A percentile compares a stretch with the other conserved stretches of the same genome.
phyloP scores from a whole-genome alignment of 2,888 invertebrate genomes.

The Lymantria monacha region DNA sequence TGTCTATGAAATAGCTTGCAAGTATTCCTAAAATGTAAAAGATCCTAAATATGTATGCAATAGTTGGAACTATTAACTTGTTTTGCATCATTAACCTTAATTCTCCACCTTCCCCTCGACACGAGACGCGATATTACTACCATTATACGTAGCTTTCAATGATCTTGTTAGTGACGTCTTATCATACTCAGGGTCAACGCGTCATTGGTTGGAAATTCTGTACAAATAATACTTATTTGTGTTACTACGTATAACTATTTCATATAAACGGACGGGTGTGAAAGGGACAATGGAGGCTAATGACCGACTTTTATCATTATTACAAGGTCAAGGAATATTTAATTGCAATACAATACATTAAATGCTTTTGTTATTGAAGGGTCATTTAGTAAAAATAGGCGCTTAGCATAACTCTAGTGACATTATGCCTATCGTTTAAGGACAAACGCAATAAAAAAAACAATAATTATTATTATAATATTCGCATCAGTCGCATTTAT shows the following conservation, averaged over 20 bases:
- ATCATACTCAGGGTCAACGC: constrained; percentile 45
- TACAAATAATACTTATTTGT: constrained; percentile 23
- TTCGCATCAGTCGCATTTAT: too few species aligned
- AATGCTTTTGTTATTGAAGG: background rate
- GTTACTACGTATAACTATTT: constrained; percentile 17
- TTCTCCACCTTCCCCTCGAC: too few species aligned
- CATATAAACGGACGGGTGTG: constrained; percentile 21
- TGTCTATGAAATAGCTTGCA: constrained; percentile 28
- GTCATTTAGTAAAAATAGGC: background rate
- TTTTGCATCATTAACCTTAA: too few species aligned
- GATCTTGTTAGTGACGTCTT: constrained; percentile 41
- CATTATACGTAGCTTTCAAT: constrained; percentile 45
- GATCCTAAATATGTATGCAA: too few species aligned
- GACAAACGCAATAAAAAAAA: background rate
- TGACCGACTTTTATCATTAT: constrained; percentile 43
- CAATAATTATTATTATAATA: too few species aligned
- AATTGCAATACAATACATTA: constrained; percentile 15
- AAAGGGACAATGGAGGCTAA: constrained; percentile 46
- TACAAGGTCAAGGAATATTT: constrained; percentile 45
- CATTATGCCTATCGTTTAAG: background rate
- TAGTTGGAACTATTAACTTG: too few species aligned
- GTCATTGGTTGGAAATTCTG: constrained; percentile 31
- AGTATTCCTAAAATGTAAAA: constrained; percentile 9
- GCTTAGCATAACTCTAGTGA: background rate
- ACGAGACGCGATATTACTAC: too few species aligned